A percentile compares a stretch with the other conserved stretches of the same genome.
phyloP scores from a whole-genome alignment of 2,113 vertebrate species.

The Clupea harengus region DNA sequence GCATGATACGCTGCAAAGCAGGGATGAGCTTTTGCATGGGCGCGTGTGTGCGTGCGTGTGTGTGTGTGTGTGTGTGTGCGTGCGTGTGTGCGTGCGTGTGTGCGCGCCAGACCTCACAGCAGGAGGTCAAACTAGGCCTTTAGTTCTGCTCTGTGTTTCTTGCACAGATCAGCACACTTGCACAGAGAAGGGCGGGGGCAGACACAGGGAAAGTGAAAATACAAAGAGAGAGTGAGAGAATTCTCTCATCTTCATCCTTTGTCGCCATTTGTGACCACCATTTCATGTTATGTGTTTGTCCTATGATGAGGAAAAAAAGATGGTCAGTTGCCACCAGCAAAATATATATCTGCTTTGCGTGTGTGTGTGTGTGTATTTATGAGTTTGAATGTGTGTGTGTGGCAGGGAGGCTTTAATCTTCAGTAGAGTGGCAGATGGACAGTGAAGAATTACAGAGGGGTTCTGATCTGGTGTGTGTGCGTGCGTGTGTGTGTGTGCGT shows the following conservation, averaged over 20 bases:
- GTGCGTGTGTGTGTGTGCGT: slow-evolving; percentile 9
- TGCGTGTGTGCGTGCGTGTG: background rate
- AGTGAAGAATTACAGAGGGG: slow-evolving; percentile 27
- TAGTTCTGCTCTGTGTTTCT: background rate
- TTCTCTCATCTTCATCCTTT: background rate
- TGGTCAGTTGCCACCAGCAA: background rate
- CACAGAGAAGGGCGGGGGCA: too few species aligned
- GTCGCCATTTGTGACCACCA: background rate
- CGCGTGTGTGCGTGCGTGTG: background rate
- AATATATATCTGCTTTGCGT: background rate
- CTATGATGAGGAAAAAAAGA: background rate
- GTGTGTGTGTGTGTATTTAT: background rate
- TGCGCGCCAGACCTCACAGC: background rate
- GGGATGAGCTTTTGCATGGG: slow-evolving; percentile 36
- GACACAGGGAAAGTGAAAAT: too few species aligned
- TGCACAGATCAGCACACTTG: too few species aligned
- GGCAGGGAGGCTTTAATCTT: slow-evolving; percentile 31
- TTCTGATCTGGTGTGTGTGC: background rate
- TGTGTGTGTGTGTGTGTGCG: background rate
- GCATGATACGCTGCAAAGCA: slow-evolving; percentile 7
- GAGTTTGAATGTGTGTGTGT: slow-evolving; percentile 8
- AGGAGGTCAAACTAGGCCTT: background rate
- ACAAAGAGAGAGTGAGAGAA: background rate
- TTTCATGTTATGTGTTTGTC: background rate
- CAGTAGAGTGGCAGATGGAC: slow-evolving; percentile 44